Percentiles rank a stretch among this genome's conserved stretches.
Evolutionary conservation across 2,113 vertebrate genomes (phyloP).

Genomic region (Pimephales promelas): DNA sequence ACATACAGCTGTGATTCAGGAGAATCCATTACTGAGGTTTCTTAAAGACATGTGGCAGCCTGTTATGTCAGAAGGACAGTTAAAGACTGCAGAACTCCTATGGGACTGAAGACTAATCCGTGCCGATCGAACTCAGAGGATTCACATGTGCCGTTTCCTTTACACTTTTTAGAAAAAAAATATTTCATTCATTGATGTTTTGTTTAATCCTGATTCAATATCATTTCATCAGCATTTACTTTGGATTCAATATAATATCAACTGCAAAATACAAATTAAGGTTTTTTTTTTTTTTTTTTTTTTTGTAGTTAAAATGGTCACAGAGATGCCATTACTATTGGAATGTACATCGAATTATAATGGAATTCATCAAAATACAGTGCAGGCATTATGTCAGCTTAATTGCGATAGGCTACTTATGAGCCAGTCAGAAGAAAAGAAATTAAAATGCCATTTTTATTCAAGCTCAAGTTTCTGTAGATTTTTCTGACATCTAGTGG

Average conservation of each 20-base stretch:
- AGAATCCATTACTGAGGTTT: constrained; percentile 61
- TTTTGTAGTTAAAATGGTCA: too few species aligned
- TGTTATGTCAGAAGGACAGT: constrained; percentile 72
- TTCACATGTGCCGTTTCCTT: not conserved
- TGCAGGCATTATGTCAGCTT: not conserved
- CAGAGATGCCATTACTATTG: too few species aligned
- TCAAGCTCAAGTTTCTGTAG: constrained; percentile 1
- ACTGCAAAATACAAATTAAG: not conserved
- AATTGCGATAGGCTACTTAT: too few species aligned
- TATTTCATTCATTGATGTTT: not conserved
- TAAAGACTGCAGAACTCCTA: constrained; percentile 60
- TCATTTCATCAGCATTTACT: not conserved
- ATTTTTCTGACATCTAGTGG: constrained; percentile 75
- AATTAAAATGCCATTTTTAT: not conserved
- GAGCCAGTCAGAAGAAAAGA: not conserved
- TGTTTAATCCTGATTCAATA: not conserved
- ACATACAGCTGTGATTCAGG: constrained; percentile 61
- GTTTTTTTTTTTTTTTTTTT: too few species aligned
- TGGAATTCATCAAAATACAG: not conserved
- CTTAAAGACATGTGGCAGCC: constrained; percentile 58
- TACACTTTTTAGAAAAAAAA: not conserved
- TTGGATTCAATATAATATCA: not conserved
- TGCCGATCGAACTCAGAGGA: constrained; percentile 60
- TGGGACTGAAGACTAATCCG: constrained; percentile 59
- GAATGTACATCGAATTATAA: too few species aligned